These are phyloP conservation scores for Andrena haemorrhoa DNA, from an alignment of 2,888 invertebrate species.

Conservation along the genomic window DNA sequence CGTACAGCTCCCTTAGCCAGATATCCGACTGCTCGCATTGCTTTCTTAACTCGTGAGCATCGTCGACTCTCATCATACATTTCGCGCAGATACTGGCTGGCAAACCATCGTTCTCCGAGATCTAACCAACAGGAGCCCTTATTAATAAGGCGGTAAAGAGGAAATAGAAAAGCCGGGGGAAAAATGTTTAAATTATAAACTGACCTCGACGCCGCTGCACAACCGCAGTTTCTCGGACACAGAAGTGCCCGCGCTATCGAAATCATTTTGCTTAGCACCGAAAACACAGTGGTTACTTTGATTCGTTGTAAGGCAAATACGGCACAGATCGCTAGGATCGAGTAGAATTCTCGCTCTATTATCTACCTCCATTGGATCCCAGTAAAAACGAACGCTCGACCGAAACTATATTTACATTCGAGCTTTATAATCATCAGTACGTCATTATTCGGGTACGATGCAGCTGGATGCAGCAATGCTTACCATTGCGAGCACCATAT, in stretches of 20 bases:
- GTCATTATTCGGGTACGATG: constrained; percentile 26
- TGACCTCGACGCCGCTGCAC: constrained; percentile 79
- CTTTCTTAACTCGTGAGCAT: constrained; percentile 76
- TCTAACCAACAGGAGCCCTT: constrained; percentile 56
- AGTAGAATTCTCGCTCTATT: constrained; percentile 13
- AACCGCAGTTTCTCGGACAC: constrained; percentile 72
- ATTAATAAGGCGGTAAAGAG: neutral
- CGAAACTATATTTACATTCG: constrained; percentile 25
- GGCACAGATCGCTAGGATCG: constrained; percentile 67
- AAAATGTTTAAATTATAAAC: constrained; percentile 20
- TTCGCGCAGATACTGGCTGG: constrained; percentile 75
- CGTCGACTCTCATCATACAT: constrained; percentile 73
- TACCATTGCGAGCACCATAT: neutral
- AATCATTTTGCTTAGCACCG: constrained; percentile 37
- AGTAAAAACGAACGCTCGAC: constrained; percentile 30
- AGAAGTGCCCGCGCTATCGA: constrained; percentile 38
- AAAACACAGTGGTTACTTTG: constrained; percentile 76
- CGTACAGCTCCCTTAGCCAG: constrained; percentile 71
- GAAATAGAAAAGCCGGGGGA: neutral
- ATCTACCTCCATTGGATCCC: constrained; percentile 55
- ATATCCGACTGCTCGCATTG: constrained; percentile 77
- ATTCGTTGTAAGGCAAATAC: constrained; percentile 75
- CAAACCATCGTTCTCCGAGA: constrained; percentile 76
- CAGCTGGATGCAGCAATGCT: neutral
- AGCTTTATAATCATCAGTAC: constrained; percentile 4